Percentiles rank a stretch among this genome's conserved stretches.
These are phyloP conservation scores for Turdus rufiventris DNA, from an alignment of 2,113 vertebrate genomes.

Conservation along the genomic window DNA sequence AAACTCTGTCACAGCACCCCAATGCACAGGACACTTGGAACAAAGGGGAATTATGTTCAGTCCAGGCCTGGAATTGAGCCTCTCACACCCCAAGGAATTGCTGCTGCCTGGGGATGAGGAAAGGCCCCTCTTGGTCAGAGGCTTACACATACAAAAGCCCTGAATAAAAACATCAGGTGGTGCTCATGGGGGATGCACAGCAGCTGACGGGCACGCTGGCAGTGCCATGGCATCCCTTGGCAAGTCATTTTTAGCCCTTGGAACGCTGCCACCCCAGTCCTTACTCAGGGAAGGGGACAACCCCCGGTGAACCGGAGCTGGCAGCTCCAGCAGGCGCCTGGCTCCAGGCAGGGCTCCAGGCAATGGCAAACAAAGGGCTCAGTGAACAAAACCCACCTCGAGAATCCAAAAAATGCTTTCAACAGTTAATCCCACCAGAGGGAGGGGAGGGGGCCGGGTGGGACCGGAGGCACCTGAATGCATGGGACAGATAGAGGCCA, in stretches of 20 bases:
- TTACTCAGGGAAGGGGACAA: neutral
- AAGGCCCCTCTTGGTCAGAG: neutral
- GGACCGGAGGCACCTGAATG: neutral
- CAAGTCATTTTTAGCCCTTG: neutral
- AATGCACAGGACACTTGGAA: neutral
- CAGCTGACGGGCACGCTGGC: neutral
- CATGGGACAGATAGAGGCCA: neutral
- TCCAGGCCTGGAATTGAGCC: neutral
- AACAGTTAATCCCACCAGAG: neutral
- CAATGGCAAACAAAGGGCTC: neutral
- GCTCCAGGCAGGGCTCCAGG: neutral
- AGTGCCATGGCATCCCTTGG: neutral
- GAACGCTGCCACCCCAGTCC: neutral
- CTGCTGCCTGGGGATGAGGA: neutral
- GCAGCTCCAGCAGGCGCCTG: neutral
- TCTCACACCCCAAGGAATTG: accelerated
- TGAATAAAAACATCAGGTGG: neutral
- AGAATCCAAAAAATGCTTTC: constrained; percentile 17
- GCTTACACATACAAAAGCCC: accelerated
- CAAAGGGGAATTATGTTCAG: neutral
- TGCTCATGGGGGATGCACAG: neutral
- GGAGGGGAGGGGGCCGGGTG: neutral
- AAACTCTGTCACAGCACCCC: neutral
- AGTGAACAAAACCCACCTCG: neutral
- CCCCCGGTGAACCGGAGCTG: neutral